Conservation (phyloP, 2,797 vertebrate species). For the Phoeniculus purpureus region DNA sequence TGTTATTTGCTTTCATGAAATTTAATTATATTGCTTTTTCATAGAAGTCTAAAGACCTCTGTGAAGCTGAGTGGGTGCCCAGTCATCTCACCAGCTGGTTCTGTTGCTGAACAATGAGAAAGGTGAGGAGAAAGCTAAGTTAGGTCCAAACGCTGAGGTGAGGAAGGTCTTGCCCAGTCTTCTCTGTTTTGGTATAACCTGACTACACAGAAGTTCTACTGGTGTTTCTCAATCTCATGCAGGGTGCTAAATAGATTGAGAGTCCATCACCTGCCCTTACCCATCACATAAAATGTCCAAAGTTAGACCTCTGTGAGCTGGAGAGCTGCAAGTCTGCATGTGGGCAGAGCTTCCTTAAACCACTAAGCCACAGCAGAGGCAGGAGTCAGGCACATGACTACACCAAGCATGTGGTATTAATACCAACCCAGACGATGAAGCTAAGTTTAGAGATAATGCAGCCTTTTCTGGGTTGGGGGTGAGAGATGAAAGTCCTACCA, state of each 20-base stretch:
- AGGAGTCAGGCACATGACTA: background rate
- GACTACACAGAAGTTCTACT: background rate
- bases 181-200: background rate
- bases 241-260: background rate
- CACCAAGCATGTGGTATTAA: background rate
- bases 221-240: background rate
- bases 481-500: background rate
- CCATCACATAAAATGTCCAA: background rate
- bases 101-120: background rate
- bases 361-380: background rate
- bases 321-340: background rate
- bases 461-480: background rate
- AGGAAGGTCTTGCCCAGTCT: background rate
- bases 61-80: background rate
- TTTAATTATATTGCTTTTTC: background rate
- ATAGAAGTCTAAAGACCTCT: background rate
- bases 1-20: background rate
- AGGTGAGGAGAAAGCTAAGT: background rate
- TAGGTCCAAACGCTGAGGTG: background rate
- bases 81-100: background rate
- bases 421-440: background rate
- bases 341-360: background rate
- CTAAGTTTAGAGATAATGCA: background rate
- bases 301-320: background rate
- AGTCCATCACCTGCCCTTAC: background rate